A percentile compares a stretch with the other conserved stretches of the same genome.
Conservation (phyloP, 2,113 vertebrate genomes). For the Rousettus leschenaultii region DNA sequence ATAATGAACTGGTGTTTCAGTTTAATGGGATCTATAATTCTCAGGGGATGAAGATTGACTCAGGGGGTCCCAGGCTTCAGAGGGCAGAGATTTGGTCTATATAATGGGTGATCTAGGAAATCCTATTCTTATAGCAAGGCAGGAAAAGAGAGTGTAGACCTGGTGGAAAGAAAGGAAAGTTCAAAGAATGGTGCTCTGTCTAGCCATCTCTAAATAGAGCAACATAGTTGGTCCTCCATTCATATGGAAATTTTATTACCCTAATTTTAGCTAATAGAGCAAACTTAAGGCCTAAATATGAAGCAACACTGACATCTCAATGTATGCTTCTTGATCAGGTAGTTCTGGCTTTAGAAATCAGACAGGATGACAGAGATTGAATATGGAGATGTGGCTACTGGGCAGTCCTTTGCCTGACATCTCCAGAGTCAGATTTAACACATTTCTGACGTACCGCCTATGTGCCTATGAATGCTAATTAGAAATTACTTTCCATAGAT, state of each 20-base stretch:
- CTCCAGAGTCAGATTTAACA: not conserved
- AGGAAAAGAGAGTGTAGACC: not conserved
- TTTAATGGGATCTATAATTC: not conserved
- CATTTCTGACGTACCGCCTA: not conserved
- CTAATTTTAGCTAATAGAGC: not conserved
- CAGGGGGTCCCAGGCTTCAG: not conserved
- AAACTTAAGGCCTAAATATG: not conserved
- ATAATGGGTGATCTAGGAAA: not conserved
- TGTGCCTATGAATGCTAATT: not conserved
- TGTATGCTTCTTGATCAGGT: not conserved
- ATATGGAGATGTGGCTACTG: not conserved
- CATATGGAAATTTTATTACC: not conserved
- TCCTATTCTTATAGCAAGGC: no score
- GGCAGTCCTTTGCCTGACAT: not conserved
- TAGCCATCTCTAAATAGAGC: not conserved
- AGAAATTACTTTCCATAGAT: not conserved
- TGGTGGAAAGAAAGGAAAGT: not conserved
- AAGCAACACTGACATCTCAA: not conserved
- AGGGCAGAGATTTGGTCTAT: not conserved
- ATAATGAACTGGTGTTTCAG: not conserved
- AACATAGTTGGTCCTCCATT: not conserved
- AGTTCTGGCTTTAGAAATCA: not conserved
- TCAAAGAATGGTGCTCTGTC: not conserved
- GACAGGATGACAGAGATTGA: not conserved
- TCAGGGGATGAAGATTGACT: not conserved